Evolutionary conservation across 1,140 invertebrate species (phyloP).

Genomic region (Philotrypesis tridentata): DNA sequence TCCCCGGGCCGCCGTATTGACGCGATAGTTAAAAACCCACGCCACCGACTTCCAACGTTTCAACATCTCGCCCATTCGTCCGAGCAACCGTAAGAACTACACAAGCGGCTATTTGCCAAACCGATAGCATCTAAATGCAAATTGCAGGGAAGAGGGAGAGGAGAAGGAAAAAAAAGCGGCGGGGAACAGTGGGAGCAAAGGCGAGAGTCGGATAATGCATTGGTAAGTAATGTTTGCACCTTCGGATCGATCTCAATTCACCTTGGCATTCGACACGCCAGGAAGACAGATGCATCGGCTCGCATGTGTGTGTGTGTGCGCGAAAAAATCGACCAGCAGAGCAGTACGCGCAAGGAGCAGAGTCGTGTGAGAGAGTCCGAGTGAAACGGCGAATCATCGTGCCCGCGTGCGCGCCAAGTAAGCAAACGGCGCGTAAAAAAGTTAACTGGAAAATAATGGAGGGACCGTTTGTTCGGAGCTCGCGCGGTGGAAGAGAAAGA

Average conservation of each 20-base stretch:
- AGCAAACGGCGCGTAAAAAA: slow-evolving; percentile 54
- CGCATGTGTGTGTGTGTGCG: too few species aligned
- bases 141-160: background rate
- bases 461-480: slow-evolving; percentile 45
- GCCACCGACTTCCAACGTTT: too few species aligned
- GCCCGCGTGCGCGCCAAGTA: too few species aligned
- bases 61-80: background rate
- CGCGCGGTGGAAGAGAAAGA: slow-evolving; percentile 26
- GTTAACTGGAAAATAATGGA: slow-evolving; percentile 65
- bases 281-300: slow-evolving; percentile 54
- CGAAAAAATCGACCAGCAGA: background rate
- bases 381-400: slow-evolving; percentile 66
- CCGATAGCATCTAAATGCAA: background rate
- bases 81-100: background rate
- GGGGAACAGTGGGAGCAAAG: background rate
- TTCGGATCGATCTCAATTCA: slow-evolving; percentile 54
- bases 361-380: background rate
- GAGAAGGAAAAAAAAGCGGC: background rate
- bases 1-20: background rate
- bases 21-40: too few species aligned
- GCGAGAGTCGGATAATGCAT: background rate
- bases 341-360: background rate
- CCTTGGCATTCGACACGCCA: slow-evolving; percentile 51
- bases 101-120: background rate
- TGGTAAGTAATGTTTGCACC: background rate